Conservation (phyloP, 2,888 invertebrate genomes). For the Cryptosula pallasiana region DNA sequence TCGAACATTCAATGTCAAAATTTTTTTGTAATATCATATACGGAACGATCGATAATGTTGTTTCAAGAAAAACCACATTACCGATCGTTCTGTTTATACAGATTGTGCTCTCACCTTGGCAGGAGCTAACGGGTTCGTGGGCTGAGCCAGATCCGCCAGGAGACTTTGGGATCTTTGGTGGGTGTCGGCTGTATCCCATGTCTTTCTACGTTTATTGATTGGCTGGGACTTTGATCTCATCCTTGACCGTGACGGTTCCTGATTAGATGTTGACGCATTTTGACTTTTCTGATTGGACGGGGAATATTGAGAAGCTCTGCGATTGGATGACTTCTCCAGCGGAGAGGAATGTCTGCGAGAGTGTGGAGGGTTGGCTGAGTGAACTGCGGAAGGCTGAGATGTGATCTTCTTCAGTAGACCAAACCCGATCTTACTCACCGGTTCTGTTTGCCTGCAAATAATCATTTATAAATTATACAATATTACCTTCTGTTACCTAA, state of each 20-base stretch:
- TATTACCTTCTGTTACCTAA: no score
- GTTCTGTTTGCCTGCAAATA: slow-evolving; percentile 8
- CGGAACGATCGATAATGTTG: no score
- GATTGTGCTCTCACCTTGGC: slow-evolving; percentile 16
- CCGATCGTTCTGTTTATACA: no score
- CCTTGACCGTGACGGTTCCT: not conserved
- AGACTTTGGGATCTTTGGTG: not conserved
- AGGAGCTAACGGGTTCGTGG: not conserved
- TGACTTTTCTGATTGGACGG: not conserved
- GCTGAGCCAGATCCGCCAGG: not conserved
- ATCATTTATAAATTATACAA: no score
- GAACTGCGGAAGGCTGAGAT: not conserved
- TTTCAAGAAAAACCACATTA: no score
- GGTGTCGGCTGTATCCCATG: slow-evolving; percentile 1
- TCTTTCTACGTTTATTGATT: not conserved
- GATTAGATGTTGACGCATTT: not conserved
- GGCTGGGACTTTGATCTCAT: not conserved
- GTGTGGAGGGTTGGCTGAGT: not conserved
- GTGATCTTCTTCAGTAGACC: not conserved
- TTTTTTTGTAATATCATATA: no score
- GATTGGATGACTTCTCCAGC: not conserved
- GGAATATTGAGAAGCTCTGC: not conserved
- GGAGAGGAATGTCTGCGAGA: not conserved
- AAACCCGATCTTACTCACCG: not conserved
- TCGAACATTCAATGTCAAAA: no score